Conservation (phyloP, 1,140 invertebrate genomes). For the Pseudomyrmex sp. region DNA sequence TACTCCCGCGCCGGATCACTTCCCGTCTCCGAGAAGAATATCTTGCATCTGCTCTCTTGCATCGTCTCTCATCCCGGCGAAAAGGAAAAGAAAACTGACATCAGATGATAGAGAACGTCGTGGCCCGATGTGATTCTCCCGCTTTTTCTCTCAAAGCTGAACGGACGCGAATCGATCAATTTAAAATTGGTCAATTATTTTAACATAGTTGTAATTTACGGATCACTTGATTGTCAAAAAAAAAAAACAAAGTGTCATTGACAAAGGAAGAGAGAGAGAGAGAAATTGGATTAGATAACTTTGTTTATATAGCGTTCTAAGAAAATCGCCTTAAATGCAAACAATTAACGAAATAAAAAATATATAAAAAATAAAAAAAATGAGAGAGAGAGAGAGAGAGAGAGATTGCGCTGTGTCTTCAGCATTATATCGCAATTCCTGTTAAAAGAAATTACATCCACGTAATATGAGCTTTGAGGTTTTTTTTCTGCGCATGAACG, state of each 20-base stretch:
- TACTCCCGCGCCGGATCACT: constrained; percentile 10
- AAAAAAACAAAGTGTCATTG: too few relatives aligned
- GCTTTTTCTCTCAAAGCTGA: not conserved
- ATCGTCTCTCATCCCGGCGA: not conserved
- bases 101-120: not conserved
- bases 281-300: too few relatives aligned
- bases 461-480: not conserved
- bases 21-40: constrained; percentile 24
- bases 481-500: not conserved
- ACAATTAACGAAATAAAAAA: too few relatives aligned
- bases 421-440: not conserved
- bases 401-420: too few relatives aligned
- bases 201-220: not conserved
- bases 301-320: too few relatives aligned
- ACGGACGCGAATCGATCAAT: not conserved
- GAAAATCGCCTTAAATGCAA: too few relatives aligned
- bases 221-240: not conserved
- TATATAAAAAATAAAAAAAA: too few relatives aligned
- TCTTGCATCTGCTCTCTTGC: constrained; percentile 1
- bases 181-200: constrained; percentile 5
- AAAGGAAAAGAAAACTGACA: not conserved
- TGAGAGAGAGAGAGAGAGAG: too few relatives aligned
- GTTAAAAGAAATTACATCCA: not conserved
- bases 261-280: too few relatives aligned
- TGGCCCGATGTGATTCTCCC: too few relatives aligned